Conservation (phyloP, 2,888 invertebrate genomes). For the Dinocampus coccinellae region DNA sequence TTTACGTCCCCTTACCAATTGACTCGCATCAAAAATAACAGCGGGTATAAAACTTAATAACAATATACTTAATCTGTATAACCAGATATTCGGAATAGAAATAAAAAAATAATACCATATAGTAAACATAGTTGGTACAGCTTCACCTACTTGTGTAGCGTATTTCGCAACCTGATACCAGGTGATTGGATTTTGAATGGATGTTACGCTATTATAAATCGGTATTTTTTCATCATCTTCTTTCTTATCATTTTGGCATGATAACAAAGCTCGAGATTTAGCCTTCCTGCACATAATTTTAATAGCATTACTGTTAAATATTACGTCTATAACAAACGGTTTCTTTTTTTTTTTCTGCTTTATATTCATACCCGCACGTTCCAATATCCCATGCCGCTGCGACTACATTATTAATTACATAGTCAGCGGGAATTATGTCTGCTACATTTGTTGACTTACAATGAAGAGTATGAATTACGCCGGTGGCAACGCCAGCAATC, state of each 20-base stretch:
- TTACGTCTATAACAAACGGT: background rate
- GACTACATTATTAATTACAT: conserved; percentile 75
- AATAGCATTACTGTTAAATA: background rate
- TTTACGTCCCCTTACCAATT: conserved; percentile 71
- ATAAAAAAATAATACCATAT: conserved; percentile 77
- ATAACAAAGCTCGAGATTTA: conserved; percentile 17
- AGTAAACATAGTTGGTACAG: conserved; percentile 73
- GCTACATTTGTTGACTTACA: conserved; percentile 72
- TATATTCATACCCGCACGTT: background rate
- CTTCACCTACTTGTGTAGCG: conserved; percentile 71
- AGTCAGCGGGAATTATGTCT: conserved; percentile 80
- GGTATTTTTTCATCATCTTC: conserved; percentile 69
- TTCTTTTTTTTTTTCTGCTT: background rate
- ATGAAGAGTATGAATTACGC: conserved; percentile 75
- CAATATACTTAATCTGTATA: conserved; percentile 71
- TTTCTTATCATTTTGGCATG: background rate
- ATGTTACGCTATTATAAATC: conserved; percentile 90
- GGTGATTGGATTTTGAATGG: conserved; percentile 83
- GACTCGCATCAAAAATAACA: conserved; percentile 73
- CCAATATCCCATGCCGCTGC: conserved; percentile 73
- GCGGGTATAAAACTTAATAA: conserved; percentile 76
- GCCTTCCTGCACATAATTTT: background rate
- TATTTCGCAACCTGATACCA: conserved; percentile 78
- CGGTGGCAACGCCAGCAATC: conserved; percentile 71
- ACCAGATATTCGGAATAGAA: conserved; percentile 72